These are phyloP conservation scores for Oncopodura yosiiana DNA, from an alignment of 1,140 invertebrate species.

Conservation along the genomic window DNA sequence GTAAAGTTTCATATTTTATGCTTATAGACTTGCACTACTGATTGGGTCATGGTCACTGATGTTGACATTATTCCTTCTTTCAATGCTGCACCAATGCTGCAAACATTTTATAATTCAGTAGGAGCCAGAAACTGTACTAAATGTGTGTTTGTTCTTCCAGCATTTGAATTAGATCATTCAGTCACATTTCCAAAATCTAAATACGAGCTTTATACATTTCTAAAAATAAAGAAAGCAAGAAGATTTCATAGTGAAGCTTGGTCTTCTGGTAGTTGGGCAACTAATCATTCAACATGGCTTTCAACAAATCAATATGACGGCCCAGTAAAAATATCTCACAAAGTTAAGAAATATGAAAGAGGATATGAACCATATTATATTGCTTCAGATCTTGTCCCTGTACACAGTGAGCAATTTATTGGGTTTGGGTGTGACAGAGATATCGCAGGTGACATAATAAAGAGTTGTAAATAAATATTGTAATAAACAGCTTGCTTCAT, in stretches of 20 bases:
- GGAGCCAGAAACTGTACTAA: too few species aligned
- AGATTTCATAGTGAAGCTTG: conserved; percentile 87
- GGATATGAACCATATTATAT: conserved; percentile 88
- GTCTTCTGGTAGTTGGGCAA: conserved; percentile 81
- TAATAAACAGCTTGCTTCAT: too few species aligned
- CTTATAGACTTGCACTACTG: conserved; percentile 1
- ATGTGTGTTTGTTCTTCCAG: conserved; percentile 83
- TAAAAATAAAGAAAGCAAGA: conserved; percentile 61
- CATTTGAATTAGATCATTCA: conserved; percentile 71
- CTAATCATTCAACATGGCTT: conserved; percentile 71
- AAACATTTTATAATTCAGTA: too few species aligned
- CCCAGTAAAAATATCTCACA: background rate
- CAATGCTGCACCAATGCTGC: conserved; percentile 53
- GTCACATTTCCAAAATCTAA: conserved; percentile 68
- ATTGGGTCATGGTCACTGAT: conserved; percentile 65
- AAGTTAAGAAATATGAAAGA: background rate
- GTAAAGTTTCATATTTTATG: background rate
- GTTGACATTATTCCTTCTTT: conserved; percentile 70
- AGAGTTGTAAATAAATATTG: background rate
- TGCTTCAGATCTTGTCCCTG: conserved; percentile 64
- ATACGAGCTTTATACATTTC: conserved; percentile 58
- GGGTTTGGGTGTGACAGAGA: conserved; percentile 92
- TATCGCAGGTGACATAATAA: conserved; percentile 62
- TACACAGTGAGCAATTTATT: conserved; percentile 82
- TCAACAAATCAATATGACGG: too few species aligned